phyloP scores from a whole-genome alignment of 2,888 invertebrate species.

The Cheilosia scutellata region DNA sequence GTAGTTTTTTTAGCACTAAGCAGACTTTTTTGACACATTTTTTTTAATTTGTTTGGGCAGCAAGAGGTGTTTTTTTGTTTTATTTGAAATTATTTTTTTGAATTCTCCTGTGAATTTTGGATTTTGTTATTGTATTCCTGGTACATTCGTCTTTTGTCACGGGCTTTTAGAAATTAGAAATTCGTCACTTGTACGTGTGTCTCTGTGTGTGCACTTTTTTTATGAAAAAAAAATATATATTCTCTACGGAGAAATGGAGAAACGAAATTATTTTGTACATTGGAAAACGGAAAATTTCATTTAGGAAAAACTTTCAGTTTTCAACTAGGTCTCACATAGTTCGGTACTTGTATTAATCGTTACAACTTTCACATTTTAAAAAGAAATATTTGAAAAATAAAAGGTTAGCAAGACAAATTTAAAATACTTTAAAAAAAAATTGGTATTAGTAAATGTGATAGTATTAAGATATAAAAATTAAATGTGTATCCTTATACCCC shows the following conservation, averaged over 20 bases:
- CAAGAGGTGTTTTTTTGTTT: background rate
- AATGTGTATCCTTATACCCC: no score
- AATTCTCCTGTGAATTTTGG: conserved; percentile 2
- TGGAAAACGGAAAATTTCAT: conserved; percentile 47
- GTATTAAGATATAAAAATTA: background rate
- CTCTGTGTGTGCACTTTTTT: conserved; percentile 5
- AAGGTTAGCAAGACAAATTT: conserved; percentile 48
- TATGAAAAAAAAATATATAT: background rate
- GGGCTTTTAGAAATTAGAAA: conserved; percentile 7
- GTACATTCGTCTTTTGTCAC: conserved; percentile 24
- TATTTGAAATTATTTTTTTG: background rate
- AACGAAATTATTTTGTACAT: conserved; percentile 49
- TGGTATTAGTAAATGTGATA: background rate
- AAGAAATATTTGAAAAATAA: conserved; percentile 11
- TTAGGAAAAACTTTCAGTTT: conserved; percentile 59
- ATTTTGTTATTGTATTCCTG: conserved; percentile 38
- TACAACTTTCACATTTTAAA: conserved; percentile 6
- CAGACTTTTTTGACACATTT: background rate
- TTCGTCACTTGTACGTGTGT: conserved; percentile 16
- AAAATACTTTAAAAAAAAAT: background rate
- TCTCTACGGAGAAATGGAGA: conserved; percentile 26
- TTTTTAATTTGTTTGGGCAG: conserved; percentile 22
- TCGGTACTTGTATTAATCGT: conserved; percentile 51
- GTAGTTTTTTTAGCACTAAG: conserved; percentile 18
- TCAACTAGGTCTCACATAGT: conserved; percentile 50